Base-by-base conservation (phyloP, 2,113 vertebrate genomes). In the Furnarius figulus region DNA sequence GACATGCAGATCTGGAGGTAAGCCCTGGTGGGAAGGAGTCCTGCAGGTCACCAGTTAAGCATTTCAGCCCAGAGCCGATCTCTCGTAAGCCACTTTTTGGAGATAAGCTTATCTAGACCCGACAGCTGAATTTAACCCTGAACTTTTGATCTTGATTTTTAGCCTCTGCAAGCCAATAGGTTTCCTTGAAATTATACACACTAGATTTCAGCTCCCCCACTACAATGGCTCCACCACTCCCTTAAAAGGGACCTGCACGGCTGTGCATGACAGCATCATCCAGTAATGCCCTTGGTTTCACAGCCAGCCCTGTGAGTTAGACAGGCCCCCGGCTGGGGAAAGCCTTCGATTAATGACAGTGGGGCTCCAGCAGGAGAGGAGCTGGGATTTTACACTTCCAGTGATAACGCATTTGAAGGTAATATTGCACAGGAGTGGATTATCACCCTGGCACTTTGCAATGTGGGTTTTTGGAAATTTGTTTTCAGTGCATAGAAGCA, bases 81-180 rank as follows among this genome's bases (percentile, higher is more conserved):
- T 89, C 89, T 82, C 68, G 0, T 96, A 97, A 97, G 83, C 93
- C 93, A 97, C 94, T 90, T 96, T 97, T 84, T 96, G 92, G 91
- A 97, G 97, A 97, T 97, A 97, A 97, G 90, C 94, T 97, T 96
- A 95, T 96, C 94, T 95, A 90, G 87, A 93, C 91, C 81, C 15
- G 2, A 92, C 93, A 96, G 96, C 80, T 90, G 93, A 96, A 96
- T 97, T 96, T 96, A 95, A 96, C 95, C 95, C 93, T 95, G 90
- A 96, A 96, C 92, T 93, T 94, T n/a, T 89, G 93, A 96, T 96
- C 93, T 96, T 77, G 83, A 94, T 93, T 95, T 96, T 94, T 78
- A 90, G 92, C 73, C 81, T 67, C 7, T 2, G 74, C 78, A 58
- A 72, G 70, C 58, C 87, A 55, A 56, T 78, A 59, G 0, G 10